Evolutionary conservation across 2,113 vertebrate genomes (phyloP).

Genomic region (Nasalis larvatus): DNA sequence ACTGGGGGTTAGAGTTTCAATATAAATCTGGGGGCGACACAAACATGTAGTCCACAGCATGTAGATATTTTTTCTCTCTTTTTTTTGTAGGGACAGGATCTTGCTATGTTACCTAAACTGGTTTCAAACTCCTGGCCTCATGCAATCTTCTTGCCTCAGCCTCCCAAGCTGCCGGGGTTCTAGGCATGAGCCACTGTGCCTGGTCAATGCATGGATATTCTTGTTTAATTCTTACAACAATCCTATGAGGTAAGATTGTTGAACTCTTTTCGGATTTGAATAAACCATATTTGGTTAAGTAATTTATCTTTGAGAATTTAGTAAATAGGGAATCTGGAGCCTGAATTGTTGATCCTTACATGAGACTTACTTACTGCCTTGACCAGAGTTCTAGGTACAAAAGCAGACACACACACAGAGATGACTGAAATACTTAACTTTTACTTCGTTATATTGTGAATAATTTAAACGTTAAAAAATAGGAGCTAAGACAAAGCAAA

Average conservation of each 20-base stretch:
- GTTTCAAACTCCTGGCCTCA: too few species aligned
- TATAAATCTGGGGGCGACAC: background rate
- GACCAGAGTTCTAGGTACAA: background rate
- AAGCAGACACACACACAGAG: background rate
- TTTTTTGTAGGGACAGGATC: too few species aligned
- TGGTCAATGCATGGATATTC: background rate
- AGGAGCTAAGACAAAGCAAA: background rate
- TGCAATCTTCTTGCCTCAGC: too few species aligned
- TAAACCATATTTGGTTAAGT: background rate
- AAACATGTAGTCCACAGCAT: background rate
- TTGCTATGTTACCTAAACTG: too few species aligned
- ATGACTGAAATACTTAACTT: background rate
- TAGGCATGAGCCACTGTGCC: too few species aligned
- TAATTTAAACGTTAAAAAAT: conserved; percentile 13
- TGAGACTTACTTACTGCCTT: background rate
- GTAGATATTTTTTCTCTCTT: too few species aligned
- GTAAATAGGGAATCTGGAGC: background rate
- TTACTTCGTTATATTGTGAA: background rate
- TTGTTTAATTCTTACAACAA: background rate
- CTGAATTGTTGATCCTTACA: background rate
- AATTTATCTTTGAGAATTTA: background rate
- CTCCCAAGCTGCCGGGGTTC: too few species aligned
- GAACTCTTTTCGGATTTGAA: background rate
- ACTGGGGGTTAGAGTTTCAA: background rate
- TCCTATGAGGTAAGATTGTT: background rate